phyloP scores from a whole-genome alignment of 2,113 vertebrate species.

The Hepsetus odoe region DNA sequence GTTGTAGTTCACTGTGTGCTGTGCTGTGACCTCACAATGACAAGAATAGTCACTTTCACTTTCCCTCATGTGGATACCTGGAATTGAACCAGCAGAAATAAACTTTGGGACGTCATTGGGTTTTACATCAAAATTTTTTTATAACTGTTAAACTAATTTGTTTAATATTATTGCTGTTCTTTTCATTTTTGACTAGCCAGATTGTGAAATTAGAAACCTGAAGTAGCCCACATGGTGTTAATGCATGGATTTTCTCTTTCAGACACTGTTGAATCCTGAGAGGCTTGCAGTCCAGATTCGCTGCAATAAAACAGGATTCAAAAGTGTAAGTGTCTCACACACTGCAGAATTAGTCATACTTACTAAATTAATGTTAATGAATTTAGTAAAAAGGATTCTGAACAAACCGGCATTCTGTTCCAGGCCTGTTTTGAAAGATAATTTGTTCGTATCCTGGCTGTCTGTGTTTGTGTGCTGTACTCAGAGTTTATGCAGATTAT shows the following conservation, averaged over 20 bases:
- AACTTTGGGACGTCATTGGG: too few relatives aligned
- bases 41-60: too few relatives aligned
- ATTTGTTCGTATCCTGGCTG: too few relatives aligned
- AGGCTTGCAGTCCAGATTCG: conserved; percentile 67
- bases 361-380: conserved; percentile 29
- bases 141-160: too few relatives aligned
- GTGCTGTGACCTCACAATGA: too few relatives aligned
- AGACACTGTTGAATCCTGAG: conserved; percentile 63
- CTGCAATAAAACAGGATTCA: conserved; percentile 69
- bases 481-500: too few relatives aligned
- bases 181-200: neutral
- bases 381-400: neutral
- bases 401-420: conserved; percentile 34
- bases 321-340: conserved; percentile 67
- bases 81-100: too few relatives aligned
- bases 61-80: too few relatives aligned
- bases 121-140: too few relatives aligned
- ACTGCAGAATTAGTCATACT: conserved; percentile 9
- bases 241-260: conserved; percentile 30
- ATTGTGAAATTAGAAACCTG: neutral
- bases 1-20: too few relatives aligned
- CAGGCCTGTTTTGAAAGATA: neutral
- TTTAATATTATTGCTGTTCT: too few relatives aligned
- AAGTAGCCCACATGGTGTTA: neutral
- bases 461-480: neutral